Conservation (phyloP, 2,888 invertebrate genomes). For the Drosophila antonietae region DNA sequence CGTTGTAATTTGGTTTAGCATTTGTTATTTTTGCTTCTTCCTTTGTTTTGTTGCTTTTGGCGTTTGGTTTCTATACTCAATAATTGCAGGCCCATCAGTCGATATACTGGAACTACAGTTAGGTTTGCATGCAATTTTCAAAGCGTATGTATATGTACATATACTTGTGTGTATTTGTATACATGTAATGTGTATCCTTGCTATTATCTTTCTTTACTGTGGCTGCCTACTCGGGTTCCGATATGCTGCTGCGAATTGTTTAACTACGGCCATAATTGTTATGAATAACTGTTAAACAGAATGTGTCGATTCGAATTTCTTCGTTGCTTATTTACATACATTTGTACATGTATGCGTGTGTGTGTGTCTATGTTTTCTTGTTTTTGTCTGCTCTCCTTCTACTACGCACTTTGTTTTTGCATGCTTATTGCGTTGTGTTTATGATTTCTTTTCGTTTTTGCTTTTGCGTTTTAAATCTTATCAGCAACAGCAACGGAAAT, state of each 20-base stretch:
- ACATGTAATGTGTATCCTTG: conserved; percentile 17
- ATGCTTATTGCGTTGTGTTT: conserved; percentile 71
- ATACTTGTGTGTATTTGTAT: neutral
- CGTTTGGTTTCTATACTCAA: conserved; percentile 36
- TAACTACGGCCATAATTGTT: conserved; percentile 2
- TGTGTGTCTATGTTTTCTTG: conserved; percentile 14
- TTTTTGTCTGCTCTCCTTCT: conserved; percentile 37
- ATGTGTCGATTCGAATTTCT: conserved; percentile 32
- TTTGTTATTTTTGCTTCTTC: conserved; percentile 19
- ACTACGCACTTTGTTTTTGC: conserved; percentile 74
- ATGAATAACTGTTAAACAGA: conserved; percentile 34
- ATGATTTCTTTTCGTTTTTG: conserved; percentile 56
- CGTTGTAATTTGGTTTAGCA: conserved; percentile 42
- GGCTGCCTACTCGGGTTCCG: conserved; percentile 6
- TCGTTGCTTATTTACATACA: conserved; percentile 9
- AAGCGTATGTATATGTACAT: neutral
- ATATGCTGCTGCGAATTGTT: neutral
- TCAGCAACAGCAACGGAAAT: conserved; percentile 61
- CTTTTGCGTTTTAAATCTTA: conserved; percentile 79
- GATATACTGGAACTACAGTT: conserved; percentile 2
- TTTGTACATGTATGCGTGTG: neutral
- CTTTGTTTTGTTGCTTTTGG: conserved; percentile 15
- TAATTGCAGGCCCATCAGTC: conserved; percentile 27
- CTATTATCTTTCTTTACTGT: conserved; percentile 21
- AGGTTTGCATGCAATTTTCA: conserved; percentile 11